Percentiles rank a stretch among this genome's conserved stretches.
Conservation (phyloP, 92 coral and sea anemone genomes). For the Ricordea florida region DNA sequence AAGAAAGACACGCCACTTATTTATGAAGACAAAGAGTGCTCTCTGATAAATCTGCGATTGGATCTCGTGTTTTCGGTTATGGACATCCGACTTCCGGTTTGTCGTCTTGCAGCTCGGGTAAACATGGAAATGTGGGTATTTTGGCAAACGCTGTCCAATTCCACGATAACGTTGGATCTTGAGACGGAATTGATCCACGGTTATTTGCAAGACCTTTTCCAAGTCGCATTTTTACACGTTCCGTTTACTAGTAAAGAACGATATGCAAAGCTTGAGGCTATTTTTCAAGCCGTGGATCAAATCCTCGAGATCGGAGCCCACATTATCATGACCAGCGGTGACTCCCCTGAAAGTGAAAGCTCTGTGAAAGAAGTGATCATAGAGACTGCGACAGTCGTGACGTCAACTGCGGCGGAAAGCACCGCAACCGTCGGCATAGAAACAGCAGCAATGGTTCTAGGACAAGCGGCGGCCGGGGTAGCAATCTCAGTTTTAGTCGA, state of each 20-base stretch:
- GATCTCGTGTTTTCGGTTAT: constrained; percentile 18
- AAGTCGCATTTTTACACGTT: constrained; percentile 58
- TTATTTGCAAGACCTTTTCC: constrained; percentile 43
- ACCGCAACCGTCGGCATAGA: constrained; percentile 99
- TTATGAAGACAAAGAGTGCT: constrained; percentile 45
- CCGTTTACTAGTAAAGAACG: constrained; percentile 58
- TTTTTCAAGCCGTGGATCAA: constrained; percentile 81
- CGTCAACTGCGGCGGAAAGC: constrained; percentile 99
- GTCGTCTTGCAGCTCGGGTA: neutral
- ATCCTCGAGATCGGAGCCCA: constrained; percentile 70
- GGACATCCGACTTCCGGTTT: neutral
- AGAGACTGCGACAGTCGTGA: constrained; percentile 93
- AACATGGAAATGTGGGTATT: constrained; percentile 71
- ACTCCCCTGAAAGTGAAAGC: constrained; percentile 55
- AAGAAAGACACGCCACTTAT: constrained; percentile 15
- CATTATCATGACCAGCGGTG: constrained; percentile 58
- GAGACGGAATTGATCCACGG: constrained; percentile 62
- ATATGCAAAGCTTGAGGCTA: constrained; percentile 50
- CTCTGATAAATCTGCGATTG: constrained; percentile 48
- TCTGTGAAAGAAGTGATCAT: constrained; percentile 83
- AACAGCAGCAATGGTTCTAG: constrained; percentile 96
- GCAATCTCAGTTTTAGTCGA: constrained; percentile 94
- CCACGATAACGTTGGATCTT: constrained; percentile 1
- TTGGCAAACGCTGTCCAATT: constrained; percentile 26
- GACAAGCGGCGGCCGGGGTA: constrained; percentile 99